Evolutionary conservation across 1,140 invertebrate species (phyloP), one percentile per base, ranked within the genome.

Genomic region (Ips nitidus): DNA sequence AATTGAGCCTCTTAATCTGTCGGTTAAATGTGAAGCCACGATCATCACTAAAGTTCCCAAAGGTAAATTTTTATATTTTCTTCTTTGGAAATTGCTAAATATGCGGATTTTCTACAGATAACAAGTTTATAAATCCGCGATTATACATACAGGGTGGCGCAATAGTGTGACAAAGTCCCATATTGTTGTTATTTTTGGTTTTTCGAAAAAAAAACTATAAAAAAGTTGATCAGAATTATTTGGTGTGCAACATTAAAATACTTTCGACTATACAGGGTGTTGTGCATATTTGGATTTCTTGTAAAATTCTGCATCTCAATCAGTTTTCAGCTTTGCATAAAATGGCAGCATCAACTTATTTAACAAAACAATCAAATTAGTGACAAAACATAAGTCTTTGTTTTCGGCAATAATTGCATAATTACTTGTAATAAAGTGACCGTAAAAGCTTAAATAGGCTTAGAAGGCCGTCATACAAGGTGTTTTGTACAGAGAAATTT

Each of bases 1-100:
- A 66, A 76, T 74, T 66, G 75, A 78, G 73, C 77, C 77, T 59
- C 74, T 78, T 58, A 78, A 78, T 69, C 75, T 78, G 59, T 77
- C 75, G 50, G 75, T 78, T 59, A 73, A 73, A 73, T 72, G 65
- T 74, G 71, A 74, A 47, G 53, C 61, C 52, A 76, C 73, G 72
- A 70, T 74, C 57, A 69, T 73, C 63, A 72, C 73, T 63, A 76
- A 75, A 70, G 68, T 69, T 75, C 61, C 64, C 43, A 76, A 75
- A 76, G 75, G 75, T 76, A 72, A 68, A 8, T 6, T 41, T 8
- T 55, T 5, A 36, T 58, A 63, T 52, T 52, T n/a, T 42, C 39
- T 66, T 63, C 38, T 36, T 7, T 55, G 8, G 4, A 55, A 37
- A 5, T 55, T 55, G 22, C 22, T 22, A 22, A 22, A 22, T 22